These are phyloP conservation scores for Scolanthus callimorphus DNA, from an alignment of 92 coral and sea anemone species.

Conservation along the genomic window DNA sequence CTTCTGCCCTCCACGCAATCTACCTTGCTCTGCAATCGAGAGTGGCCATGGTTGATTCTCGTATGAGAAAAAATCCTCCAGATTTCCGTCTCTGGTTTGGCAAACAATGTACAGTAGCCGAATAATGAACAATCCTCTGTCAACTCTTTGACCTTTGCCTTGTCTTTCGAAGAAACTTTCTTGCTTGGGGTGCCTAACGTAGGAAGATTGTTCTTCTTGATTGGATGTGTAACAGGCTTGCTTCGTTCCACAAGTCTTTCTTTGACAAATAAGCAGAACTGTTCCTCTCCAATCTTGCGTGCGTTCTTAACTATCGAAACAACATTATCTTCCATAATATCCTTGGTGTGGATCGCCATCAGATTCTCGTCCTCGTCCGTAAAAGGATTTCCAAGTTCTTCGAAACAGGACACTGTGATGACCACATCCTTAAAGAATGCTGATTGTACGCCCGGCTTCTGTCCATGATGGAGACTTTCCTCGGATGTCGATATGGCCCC, in stretches of 20 bases:
- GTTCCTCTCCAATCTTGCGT: slow-evolving; percentile 50
- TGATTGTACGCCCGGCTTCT: slow-evolving; percentile 45
- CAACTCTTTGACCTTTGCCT: slow-evolving; percentile 36
- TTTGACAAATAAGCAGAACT: slow-evolving; percentile 29
- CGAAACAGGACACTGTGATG: slow-evolving; percentile 30
- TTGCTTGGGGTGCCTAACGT: slow-evolving; percentile 31
- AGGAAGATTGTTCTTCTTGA: slow-evolving; percentile 52
- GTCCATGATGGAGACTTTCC: slow-evolving; percentile 43
- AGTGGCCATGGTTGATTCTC: slow-evolving; percentile 58
- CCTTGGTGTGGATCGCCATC: slow-evolving; percentile 59
- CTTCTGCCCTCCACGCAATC: slow-evolving; percentile 47
- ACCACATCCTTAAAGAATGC: slow-evolving; percentile 32
- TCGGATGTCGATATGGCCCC: too few relatives aligned
- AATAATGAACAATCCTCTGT: slow-evolving; percentile 55
- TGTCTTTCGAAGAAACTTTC: slow-evolving; percentile 44
- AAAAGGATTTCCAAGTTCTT: slow-evolving; percentile 59
- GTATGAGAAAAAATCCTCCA: slow-evolving; percentile 38
- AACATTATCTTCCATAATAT: slow-evolving; percentile 46
- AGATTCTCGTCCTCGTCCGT: slow-evolving; percentile 45
- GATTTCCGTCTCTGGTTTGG: slow-evolving; percentile 44
- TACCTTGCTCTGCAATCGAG: slow-evolving; percentile 36
- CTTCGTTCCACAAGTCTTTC: too few relatives aligned
- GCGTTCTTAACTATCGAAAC: too few relatives aligned
- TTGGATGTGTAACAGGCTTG: slow-evolving; percentile 45
- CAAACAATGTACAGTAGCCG: slow-evolving; percentile 42